These are phyloP conservation scores for Eupithecia insigniata DNA, from an alignment of 2,888 invertebrate genomes.

Conservation along the genomic window DNA sequence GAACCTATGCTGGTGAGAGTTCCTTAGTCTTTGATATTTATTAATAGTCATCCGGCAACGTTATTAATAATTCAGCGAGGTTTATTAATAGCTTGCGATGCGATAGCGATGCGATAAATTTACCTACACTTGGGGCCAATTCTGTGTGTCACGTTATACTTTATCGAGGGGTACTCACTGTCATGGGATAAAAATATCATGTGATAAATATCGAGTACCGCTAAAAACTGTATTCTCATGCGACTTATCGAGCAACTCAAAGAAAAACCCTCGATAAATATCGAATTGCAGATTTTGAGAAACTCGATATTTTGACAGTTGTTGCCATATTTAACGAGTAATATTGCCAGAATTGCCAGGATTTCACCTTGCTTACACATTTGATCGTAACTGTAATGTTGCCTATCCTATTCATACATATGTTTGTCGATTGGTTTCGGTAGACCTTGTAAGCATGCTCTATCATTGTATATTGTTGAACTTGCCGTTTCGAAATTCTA, in stretches of 20 bases:
- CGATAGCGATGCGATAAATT: slow-evolving; percentile 4
- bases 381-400: neutral
- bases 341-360: too few relatives aligned
- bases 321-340: too few relatives aligned
- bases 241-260: too few relatives aligned
- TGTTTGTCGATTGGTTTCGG: slow-evolving; percentile 52
- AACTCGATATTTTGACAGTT: too few relatives aligned
- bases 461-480: slow-evolving; percentile 54
- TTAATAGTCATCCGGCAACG: slow-evolving; percentile 17
- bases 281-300: too few relatives aligned
- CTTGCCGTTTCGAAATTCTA: slow-evolving; percentile 60
- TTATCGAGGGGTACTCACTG: too few relatives aligned
- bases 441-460: slow-evolving; percentile 67
- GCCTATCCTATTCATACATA: slow-evolving; percentile 33
- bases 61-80: slow-evolving; percentile 17
- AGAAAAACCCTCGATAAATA: too few relatives aligned
- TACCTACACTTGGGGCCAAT: too few relatives aligned
- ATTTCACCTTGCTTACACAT: slow-evolving; percentile 17
- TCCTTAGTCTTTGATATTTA: slow-evolving; percentile 33
- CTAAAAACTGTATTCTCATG: too few relatives aligned
- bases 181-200: too few relatives aligned
- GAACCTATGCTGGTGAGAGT: slow-evolving; percentile 34
- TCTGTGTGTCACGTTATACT: too few relatives aligned
- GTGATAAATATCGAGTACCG: too few relatives aligned
- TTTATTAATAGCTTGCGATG: slow-evolving; percentile 18